Evolutionary conservation across 2,113 vertebrate species (phyloP).

Genomic region (Spea bombifrons): DNA sequence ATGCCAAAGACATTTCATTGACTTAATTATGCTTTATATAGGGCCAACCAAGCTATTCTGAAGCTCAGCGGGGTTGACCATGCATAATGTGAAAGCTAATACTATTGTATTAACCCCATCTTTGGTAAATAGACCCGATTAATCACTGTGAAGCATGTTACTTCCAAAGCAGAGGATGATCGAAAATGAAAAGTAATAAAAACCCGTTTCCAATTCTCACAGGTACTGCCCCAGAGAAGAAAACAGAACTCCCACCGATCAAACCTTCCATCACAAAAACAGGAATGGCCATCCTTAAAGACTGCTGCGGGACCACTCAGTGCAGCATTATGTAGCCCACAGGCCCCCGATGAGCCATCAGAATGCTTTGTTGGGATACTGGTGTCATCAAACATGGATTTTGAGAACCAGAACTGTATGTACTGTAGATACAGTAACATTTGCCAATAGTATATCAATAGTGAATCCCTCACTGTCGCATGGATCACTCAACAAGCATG

Average conservation of each 20-base stretch:
- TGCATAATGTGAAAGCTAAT: too few relatives aligned
- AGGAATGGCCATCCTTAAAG: conserved; percentile 88
- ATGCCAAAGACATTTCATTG: too few relatives aligned
- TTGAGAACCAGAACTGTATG: conserved; percentile 50
- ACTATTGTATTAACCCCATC: too few relatives aligned
- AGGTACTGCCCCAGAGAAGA: conserved; percentile 84
- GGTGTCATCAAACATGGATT: conserved; percentile 51
- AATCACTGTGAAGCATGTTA: not conserved
- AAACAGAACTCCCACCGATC: conserved; percentile 81
- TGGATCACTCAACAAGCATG: conserved; percentile 75
- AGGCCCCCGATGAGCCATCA: conserved; percentile 11
- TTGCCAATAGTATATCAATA: conserved; percentile 57
- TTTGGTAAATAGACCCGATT: not conserved
- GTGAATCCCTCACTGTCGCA: conserved; percentile 70
- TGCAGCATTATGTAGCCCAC: conserved; percentile 86
- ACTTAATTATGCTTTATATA: too few relatives aligned
- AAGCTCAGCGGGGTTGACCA: too few relatives aligned
- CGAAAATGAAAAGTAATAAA: not conserved
- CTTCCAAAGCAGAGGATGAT: not conserved
- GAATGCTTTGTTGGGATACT: conserved; percentile 11
- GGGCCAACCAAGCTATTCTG: too few relatives aligned
- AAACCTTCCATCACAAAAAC: conserved; percentile 89
- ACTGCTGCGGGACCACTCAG: conserved; percentile 92
- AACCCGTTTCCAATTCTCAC: conserved; percentile 19
- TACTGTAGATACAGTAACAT: conserved; percentile 50